Evolutionary conservation across 2,888 invertebrate species (phyloP), one percentile per base, ranked within the genome.

Genomic region (Sarcophaga rosellei): DNA sequence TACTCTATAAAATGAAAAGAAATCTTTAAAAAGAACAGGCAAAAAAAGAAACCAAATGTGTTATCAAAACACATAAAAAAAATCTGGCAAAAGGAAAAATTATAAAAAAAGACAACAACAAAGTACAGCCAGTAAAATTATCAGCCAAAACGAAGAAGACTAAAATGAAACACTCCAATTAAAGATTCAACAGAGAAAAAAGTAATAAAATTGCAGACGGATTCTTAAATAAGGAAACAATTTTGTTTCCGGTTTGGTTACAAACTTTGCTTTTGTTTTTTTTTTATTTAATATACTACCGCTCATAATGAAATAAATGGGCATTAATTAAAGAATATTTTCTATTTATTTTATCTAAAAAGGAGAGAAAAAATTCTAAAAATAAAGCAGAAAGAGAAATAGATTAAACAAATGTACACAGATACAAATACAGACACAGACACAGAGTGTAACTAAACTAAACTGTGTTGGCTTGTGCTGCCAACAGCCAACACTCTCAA

Each of bases 281-380:
- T 10, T 21, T 53, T 20, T 69, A 20, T 21, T 11, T 21, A 15
- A 23, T 47, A 15, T 63, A 11, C 21, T 44, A 20, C n/a, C 44
- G 57, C 65, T 74, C 61, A 44, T n/a, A 45, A 66, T n/a, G 17
- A 66, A 73, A 73, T 62, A 17, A 81, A 81, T 81, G 61, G 68
- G 44, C 11, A 75, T 63, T 75, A 75, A 75, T 75, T 53, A 75
- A 75, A 81, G 47, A 68, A 47, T 73, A 66, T 75, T 57, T 74
- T 61, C 15, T 53, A 3, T 53, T 53, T 53, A 53, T 53, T 53
- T 53, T 53, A 53, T 53, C 17, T 1, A 53, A 53, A 53, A 53
- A 53, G 17, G 17, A 53, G 12, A 53, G 53, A 53, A 47, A 15
- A 47, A 11, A 47, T 15, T 47, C 4, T 11, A 47, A 47, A 47